These are phyloP conservation scores for Volucella inanis DNA, from an alignment of 2,888 invertebrate genomes.

Conservation along the genomic window DNA sequence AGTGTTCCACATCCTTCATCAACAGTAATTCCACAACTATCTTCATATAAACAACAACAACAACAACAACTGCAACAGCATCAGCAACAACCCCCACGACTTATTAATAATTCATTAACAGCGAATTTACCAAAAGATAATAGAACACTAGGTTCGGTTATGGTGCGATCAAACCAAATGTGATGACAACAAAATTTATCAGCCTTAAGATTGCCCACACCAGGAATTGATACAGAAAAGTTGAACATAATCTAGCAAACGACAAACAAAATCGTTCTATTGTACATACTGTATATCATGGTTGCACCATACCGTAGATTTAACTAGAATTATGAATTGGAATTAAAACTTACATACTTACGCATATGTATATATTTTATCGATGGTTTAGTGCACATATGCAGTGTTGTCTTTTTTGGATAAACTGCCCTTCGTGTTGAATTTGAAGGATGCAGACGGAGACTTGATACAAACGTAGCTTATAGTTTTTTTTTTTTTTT, in stretches of 20 bases:
- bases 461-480: no score
- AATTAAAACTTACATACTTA: conserved; percentile 28
- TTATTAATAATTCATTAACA: conserved; percentile 49
- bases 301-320: conserved; percentile 1
- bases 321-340: not conserved
- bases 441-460: no score
- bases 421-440: no score
- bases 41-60: conserved; percentile 53
- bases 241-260: no score
- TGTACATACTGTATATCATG: conserved; percentile 13
- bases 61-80: conserved; percentile 65
- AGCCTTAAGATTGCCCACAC: not conserved
- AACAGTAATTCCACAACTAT: conserved; percentile 53
- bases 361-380: not conserved
- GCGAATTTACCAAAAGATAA: conserved; percentile 47
- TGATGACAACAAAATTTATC: conserved; percentile 33
- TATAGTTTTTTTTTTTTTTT: no score
- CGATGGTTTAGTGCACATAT: not conserved
- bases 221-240: not conserved
- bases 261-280: not conserved
- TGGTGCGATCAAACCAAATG: conserved; percentile 76
- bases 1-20: conserved; percentile 51
- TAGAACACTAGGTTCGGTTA: conserved; percentile 27
- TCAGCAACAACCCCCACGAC: conserved; percentile 67
- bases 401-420: no score